Percentiles rank a stretch among this genome's conserved stretches.
These are phyloP conservation scores for Neopelma chrysocephalum DNA, from an alignment of 2,797 vertebrate genomes.

Conservation along the genomic window DNA sequence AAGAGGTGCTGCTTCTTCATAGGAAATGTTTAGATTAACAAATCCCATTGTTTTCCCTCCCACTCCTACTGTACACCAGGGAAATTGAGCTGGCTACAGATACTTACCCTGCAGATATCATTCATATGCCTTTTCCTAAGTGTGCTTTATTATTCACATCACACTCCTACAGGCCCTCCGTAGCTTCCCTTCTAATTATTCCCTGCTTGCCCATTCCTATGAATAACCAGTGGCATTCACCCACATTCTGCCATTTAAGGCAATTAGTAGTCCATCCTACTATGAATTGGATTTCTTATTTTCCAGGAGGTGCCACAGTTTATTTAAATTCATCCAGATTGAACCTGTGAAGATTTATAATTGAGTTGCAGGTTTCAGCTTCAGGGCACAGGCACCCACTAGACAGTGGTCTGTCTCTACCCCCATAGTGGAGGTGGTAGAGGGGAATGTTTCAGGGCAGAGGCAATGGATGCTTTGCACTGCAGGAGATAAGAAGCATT, in stretches of 20 bases:
- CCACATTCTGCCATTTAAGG: constrained; percentile 43
- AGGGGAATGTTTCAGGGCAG: neutral
- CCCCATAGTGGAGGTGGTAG: neutral
- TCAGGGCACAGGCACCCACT: neutral
- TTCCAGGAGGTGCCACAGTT: neutral
- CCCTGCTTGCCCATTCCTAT: constrained; percentile 31
- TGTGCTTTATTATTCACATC: constrained; percentile 53
- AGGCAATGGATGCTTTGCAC: neutral
- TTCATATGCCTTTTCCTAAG: constrained; percentile 42
- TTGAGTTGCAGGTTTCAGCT: neutral
- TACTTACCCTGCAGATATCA: constrained; percentile 61
- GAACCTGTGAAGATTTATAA: neutral
- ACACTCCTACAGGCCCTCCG: constrained; percentile 39
- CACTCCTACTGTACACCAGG: constrained; percentile 17
- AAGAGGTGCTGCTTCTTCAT: neutral
- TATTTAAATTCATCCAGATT: neutral
- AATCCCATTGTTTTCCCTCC: constrained; percentile 42
- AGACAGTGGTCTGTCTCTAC: neutral
- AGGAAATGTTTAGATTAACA: constrained; percentile 19
- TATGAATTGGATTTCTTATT: neutral
- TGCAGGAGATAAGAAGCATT: neutral
- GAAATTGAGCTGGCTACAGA: constrained; percentile 57
- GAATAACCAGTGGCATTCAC: constrained; percentile 49
- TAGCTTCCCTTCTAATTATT: constrained; percentile 50
- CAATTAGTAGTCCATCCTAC: neutral